Base-by-base conservation (phyloP, 1,140 invertebrate genomes). In the Matsumurasca onukii region DNA sequence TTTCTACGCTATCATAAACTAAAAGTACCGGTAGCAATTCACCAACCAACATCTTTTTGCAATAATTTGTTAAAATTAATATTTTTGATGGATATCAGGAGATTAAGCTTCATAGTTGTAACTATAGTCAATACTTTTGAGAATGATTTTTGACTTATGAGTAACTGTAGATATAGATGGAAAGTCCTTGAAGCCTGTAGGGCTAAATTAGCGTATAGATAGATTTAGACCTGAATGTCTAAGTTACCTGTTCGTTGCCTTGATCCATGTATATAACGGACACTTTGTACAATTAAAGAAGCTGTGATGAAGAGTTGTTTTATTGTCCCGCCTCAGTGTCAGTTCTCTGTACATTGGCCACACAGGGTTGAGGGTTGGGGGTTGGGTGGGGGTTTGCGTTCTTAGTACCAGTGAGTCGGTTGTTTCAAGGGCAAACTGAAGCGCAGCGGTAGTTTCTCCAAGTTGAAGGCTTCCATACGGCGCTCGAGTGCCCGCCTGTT, bases 401-500 rank as follows among this genome's bases (percentile, higher is more conserved):
- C n/a, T 57, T 22, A 3, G 30, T 24, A 57, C 3, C 3, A 52
- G 3, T 45, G 29, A 24, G 62, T n/a, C 48, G 49, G 62, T 65
- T 65, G 24, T 67, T 48, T 67, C 29, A 55, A 59, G 31, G 85
- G 83, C 72, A 86, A 83, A 81, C 82, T 89, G 80, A 83, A 82
- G 75, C 85, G 88, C 73, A 88, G 86, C 78, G 86, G 85, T 72
- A 88, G 87, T 77, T 88, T 89, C 81, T 85, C 86, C 76, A 89
- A 89, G 82, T 84, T 89, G 74, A 82, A 86, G 78, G 87, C 87
- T 75, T 87, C 86, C 72, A 84, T 89, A 77, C 80, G 84, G 77
- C 83, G 86, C 72, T 88, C 85, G 73, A 89, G 88, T 78, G 87
- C 86, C 76, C 87, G 89, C 77, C 82, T 89, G 75, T 84, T 89